Evolutionary conservation across 2,113 vertebrate species (phyloP).

Genomic region (Istiophorus platypterus): DNA sequence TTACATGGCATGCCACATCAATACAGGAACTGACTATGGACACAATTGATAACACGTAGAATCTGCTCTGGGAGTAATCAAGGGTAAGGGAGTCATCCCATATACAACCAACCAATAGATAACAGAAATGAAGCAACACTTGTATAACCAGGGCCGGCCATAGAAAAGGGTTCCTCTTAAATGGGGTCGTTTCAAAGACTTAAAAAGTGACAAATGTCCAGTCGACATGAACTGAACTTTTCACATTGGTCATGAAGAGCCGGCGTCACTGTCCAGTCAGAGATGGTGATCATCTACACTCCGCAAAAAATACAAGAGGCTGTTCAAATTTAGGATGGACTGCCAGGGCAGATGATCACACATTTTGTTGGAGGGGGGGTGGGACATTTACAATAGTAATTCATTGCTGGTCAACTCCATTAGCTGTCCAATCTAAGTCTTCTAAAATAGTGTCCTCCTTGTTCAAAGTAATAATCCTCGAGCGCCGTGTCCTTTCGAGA

Average conservation of each 20-base stretch:
- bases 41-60: conserved; percentile 81
- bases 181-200: conserved; percentile 59
- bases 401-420: conserved; percentile 33
- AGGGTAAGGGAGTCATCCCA: conserved; percentile 44
- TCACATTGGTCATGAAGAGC: conserved; percentile 27
- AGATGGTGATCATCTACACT: conserved; percentile 33
- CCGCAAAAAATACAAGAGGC: conserved; percentile 25
- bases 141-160: conserved; percentile 67
- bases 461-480: conserved; percentile 65
- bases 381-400: conserved; percentile 51
- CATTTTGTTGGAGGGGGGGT: neutral
- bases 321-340: conserved; percentile 52
- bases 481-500: conserved; percentile 50
- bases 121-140: conserved; percentile 66
- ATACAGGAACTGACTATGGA: conserved; percentile 85
- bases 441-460: conserved; percentile 72
- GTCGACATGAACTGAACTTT: conserved; percentile 22
- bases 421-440: conserved; percentile 57
- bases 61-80: conserved; percentile 74
- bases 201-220: conserved; percentile 67
- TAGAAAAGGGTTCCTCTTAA: conserved; percentile 68
- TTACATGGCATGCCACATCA: conserved; percentile 90
- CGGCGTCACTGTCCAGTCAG: conserved; percentile 12
- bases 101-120: conserved; percentile 64
- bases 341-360: conserved; percentile 31